Base-by-base conservation (phyloP, 1,140 invertebrate genomes). In the Microplitis mediator region DNA sequence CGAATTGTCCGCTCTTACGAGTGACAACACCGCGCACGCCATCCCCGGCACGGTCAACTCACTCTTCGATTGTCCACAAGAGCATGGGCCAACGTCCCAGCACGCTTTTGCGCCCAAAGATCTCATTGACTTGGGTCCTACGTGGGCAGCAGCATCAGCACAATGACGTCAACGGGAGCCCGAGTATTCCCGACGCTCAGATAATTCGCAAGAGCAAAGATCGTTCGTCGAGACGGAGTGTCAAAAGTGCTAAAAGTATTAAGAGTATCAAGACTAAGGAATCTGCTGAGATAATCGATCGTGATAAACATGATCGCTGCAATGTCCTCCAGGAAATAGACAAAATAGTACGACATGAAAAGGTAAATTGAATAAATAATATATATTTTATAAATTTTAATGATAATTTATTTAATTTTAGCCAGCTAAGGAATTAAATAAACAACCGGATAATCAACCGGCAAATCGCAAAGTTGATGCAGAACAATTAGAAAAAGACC, bases 91-190 rank as follows among this genome's bases (percentile, higher is more conserved):
- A 89, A 79, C 86, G 87, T 74, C 80, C 88, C 66, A 89, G 88
- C 76, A 76, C 79, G 11, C 81, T 88, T 61, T 88, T 90, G 76
- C 89, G 91, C 75, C 91, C 91, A 68, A 92, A 91, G 82, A 91
- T 92, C 80, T 92, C 91, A 52, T 82, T 92, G 52, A 92, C 91
- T 13, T 92, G 91, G 91, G 90, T 92, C 63, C 82, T 92, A 6
- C 88, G 90, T 72, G 89, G 90, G 62, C 90, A 91, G 66, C 81
- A 88, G 14, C 87, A 89, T 66, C 82, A 69, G 4, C 64, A 52
- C 4, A 36, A 75, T 61, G 60, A 63, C 3, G 45, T 52, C 11
- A 77, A 72, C n/a, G 72, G 39, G 32, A 69, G 68, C 11, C 23
- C 69, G 23, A 58, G 14, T 36, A 39, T 52, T 13, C 14, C 9